Conservation (phyloP, 2,888 invertebrate species). For the Euclidia mi region DNA sequence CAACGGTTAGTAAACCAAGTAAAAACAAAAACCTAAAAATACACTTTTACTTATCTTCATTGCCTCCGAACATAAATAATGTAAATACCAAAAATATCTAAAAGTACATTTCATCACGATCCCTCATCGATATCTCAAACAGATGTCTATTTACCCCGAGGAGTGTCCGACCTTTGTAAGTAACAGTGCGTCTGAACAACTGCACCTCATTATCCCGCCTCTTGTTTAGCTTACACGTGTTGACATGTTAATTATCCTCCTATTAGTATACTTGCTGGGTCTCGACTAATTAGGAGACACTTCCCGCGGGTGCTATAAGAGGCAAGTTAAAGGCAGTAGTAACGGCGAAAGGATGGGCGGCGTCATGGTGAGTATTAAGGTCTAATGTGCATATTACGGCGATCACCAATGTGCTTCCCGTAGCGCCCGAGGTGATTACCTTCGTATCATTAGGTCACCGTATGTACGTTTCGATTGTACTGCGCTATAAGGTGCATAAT, state of each 20-base stretch:
- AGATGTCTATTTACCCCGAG: too few relatives aligned
- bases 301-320: slow-evolving; percentile 9
- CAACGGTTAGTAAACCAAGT: too few relatives aligned
- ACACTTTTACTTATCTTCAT: too few relatives aligned
- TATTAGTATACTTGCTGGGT: slow-evolving; percentile 8
- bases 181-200: slow-evolving; percentile 1
- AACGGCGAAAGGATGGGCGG: background rate
- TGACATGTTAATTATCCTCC: slow-evolving; percentile 18
- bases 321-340: background rate
- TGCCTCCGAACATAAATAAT: too few relatives aligned
- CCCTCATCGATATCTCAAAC: too few relatives aligned
- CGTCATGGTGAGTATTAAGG: background rate
- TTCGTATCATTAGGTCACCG: slow-evolving; percentile 3
- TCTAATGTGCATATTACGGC: slow-evolving; percentile 5
- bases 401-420: background rate
- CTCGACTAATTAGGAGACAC: slow-evolving; percentile 3
- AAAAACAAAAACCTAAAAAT: too few relatives aligned
- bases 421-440: background rate
- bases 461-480: background rate
- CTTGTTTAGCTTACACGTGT: slow-evolving; percentile 13
- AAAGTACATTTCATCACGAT: too few relatives aligned
- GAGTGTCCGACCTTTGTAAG: background rate
- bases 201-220: slow-evolving; percentile 9
- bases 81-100: too few relatives aligned
- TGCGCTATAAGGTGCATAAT: background rate